Conservation (phyloP, 2,113 vertebrate species). For the Tetraodon nigroviridis region DNA sequence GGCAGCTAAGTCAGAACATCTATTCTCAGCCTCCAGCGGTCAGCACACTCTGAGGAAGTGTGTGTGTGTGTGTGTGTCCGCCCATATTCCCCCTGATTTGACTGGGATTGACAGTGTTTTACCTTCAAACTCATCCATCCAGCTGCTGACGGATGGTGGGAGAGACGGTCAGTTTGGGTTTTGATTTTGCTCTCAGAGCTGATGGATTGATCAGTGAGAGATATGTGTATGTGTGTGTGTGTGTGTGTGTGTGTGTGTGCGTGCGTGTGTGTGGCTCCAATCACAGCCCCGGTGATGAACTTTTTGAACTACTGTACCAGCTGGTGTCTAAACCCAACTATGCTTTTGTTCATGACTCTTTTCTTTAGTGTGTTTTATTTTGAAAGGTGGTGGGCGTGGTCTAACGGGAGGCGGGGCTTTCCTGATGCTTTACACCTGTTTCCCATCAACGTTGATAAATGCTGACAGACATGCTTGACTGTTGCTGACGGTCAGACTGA, state of each 20-base stretch:
- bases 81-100: slow-evolving; percentile 24
- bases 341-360: no score
- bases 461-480: no score
- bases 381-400: no score
- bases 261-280: slow-evolving; percentile 18
- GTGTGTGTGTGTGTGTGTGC: neutral
- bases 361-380: no score
- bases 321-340: neutral
- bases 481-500: neutral
- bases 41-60: slow-evolving; percentile 11
- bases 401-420: no score
- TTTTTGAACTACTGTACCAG: neutral
- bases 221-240: neutral
- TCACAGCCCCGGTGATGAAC: slow-evolving; percentile 19
- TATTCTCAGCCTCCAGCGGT: slow-evolving; percentile 59
- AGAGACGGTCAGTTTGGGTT: slow-evolving; percentile 23
- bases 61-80: slow-evolving; percentile 5
- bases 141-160: slow-evolving; percentile 18
- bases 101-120: slow-evolving; percentile 43
- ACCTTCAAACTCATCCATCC: slow-evolving; percentile 43
- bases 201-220: neutral
- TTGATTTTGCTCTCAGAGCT: slow-evolving; percentile 32
- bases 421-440: no score
- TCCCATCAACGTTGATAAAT: no score
- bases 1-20: slow-evolving; percentile 56